Base-by-base conservation (phyloP, 2,797 vertebrate genomes). In the Siniperca scherzeri region DNA sequence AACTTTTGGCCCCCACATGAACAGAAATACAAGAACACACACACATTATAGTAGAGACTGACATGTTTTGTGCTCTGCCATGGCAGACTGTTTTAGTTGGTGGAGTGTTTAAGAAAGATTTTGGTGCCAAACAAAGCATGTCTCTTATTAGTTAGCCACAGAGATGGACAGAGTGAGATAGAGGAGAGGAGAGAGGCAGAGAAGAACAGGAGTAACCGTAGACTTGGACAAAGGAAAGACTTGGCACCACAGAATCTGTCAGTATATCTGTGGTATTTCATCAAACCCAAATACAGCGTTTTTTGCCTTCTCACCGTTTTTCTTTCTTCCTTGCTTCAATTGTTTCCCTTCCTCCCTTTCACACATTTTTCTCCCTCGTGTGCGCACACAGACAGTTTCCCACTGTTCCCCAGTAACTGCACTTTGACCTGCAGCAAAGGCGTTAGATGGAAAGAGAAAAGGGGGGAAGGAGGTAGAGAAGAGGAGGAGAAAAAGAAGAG, bases 391-490 rank as follows among this genome's bases (percentile, higher is more conserved):
- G 13, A 86, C 77, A 19, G 48, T 40, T 33, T 27, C 44, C 17
- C 22, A 65, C 80, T 77, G 53, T 56, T 56, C n/a, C 12, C 60
- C 70, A 3, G 50, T 74, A 69, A 71, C 56, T 8, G 81, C 77
- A 64, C 84, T 75, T 67, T 84, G 83, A 85, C 88, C 74, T 10
- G 6, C 60, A 76, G 64, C 42, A 33, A 74, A 83, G 74, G 75
- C 0, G 11, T 87, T 42, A 74, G 73, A 80, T 4, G 12, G 16
- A 61, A 60, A 38, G 27, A 71, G 73, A 80, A 80, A 79, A 69
- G 14, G 19, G 52, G 40, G 46, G 22, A 38, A 30, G 44, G 55
- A 61, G 22, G 53, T 65, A 22, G 14, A 42, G 70, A 64, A 55
- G 14, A 69, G 53, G 6, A 71, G 44, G 46, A 77, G 77, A 36